A percentile compares a stretch with the other conserved stretches of the same genome.
Conservation (phyloP, 2,888 invertebrate species). For the Ariolimax columbianus region DNA sequence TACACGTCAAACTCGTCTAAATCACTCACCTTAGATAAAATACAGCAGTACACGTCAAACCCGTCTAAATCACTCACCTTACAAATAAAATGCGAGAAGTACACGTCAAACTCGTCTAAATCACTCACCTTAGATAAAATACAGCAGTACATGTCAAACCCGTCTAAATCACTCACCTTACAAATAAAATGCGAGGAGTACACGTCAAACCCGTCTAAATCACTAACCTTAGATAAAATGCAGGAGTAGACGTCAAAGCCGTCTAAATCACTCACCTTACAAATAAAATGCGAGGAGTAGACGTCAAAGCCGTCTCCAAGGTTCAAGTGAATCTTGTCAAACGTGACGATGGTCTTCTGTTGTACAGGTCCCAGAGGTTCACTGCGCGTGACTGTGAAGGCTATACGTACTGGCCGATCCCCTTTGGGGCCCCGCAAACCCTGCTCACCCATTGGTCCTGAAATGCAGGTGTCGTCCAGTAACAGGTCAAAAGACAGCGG, state of each 20-base stretch:
- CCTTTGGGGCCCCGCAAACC: constrained; percentile 71
- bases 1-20: no score
- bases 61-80: no score
- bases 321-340: constrained; percentile 75
- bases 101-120: no score
- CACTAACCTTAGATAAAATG: no score
- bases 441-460: constrained; percentile 69
- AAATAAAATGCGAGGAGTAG: constrained; percentile 75
- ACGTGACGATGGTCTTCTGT: constrained; percentile 74
- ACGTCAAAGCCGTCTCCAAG: constrained; percentile 73
- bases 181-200: constrained; percentile 76
- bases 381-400: constrained; percentile 75
- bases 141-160: no score
- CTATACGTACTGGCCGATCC: constrained; percentile 63
- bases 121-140: no score
- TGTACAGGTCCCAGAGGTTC: constrained; percentile 75
- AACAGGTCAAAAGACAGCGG: constrained; percentile 22
- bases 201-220: constrained; percentile 73
- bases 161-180: constrained; percentile 56
- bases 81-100: no score
- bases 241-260: no score
- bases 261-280: constrained; percentile 59
- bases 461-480: constrained; percentile 31
- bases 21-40: no score
- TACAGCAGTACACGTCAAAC: no score